phyloP scores from a whole-genome alignment of 2,113 vertebrate genomes.

The Corvus cornix region DNA sequence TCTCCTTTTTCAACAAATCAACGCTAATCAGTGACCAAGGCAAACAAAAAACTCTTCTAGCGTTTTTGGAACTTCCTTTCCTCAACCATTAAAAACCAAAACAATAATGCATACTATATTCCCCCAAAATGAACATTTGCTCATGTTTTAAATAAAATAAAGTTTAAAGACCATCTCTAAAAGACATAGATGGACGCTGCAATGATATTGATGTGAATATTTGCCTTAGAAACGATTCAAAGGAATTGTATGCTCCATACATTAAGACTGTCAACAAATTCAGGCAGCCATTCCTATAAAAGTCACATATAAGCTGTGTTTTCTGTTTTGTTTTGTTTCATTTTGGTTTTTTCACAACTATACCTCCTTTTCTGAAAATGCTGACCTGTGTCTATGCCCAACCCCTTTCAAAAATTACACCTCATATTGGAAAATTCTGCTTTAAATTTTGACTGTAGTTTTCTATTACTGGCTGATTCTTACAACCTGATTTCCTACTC shows the following conservation, averaged over 20 bases:
- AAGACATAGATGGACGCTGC: background rate
- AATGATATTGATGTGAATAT: background rate
- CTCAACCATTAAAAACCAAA: background rate
- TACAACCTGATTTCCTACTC: background rate
- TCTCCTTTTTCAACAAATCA: background rate
- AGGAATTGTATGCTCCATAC: background rate
- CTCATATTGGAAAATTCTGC: background rate
- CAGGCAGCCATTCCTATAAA: background rate
- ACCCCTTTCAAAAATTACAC: background rate
- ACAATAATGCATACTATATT: background rate
- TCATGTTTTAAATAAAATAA: background rate
- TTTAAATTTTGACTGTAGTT: background rate
- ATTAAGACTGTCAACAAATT: background rate
- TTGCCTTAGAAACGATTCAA: background rate
- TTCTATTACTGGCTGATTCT: background rate
- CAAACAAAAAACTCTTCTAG: background rate
- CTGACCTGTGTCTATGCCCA: background rate
- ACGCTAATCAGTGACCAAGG: background rate
- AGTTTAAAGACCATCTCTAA: background rate
- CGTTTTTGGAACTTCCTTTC: background rate
- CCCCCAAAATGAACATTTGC: background rate
- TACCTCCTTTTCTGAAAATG: background rate
- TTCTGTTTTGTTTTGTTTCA: background rate
- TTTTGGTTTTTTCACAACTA: background rate
- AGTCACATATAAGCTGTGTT: background rate